Evolutionary conservation across 2,797 vertebrate species (phyloP), one percentile per base, ranked within the genome.

Genomic region (Telmatherina bonti): DNA sequence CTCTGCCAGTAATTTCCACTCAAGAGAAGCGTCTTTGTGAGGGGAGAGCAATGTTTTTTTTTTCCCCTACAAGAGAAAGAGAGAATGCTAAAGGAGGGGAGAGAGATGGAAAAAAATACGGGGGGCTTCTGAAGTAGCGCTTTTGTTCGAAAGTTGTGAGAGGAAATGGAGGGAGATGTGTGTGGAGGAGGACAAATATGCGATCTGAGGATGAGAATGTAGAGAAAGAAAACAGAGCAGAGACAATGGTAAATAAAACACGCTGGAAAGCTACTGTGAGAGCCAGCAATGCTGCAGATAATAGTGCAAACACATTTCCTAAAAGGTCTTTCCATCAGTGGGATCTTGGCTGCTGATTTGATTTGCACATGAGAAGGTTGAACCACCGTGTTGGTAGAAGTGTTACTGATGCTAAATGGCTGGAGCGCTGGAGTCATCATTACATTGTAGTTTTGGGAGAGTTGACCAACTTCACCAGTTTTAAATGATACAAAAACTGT

Each of bases 1-100:
- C 94, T 94, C 89, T 83, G 86, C 92, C 86, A 86, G 92, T 94
- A 93, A 94, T 94, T 94, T 93, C 91, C 88, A 92, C 87, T 92
- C 88, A 86, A 79, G 90, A 92, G 87, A 73, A 92, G 88, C 65
- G 76, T 89, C 90, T 93, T 93, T 91, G 88, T 91, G 87, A 86
- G 81, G 84, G 79, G 78, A 90, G 86, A 84, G 90, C 65, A 55
- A 73, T 64, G 76, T n/a, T n/a, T n/a, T 82, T 65, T 72, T 71
- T 72, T 79, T 74, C 70, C 33, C 68, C 63, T 76, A 79, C 72
- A 72, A 84, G 56, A 75, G 75, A 64, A 45, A 67, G 53, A 56
- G 52, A 55, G n/a, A 56, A 62, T 5, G 31, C 56, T 45, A 51
- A 55, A 55, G 70, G 74, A 31, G 53, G 54, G 65, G 67, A 64